A percentile compares a stretch with the other conserved stretches of the same genome.
Conservation (phyloP, 2,113 vertebrate species). For the Gyps fulvus region DNA sequence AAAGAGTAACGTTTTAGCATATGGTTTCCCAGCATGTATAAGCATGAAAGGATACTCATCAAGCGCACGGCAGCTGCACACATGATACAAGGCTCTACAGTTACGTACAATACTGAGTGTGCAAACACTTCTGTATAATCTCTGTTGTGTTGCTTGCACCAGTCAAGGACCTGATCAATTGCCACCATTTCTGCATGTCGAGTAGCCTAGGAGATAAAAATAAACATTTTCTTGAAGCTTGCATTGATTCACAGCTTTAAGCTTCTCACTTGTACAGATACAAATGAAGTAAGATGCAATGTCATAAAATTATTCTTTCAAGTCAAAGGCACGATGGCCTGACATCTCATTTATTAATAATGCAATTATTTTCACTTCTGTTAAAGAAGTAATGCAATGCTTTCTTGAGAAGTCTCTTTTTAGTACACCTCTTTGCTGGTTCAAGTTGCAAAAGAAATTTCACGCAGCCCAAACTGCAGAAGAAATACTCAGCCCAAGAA, state of each 20-base stretch:
- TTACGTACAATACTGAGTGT: conserved; percentile 83
- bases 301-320: background rate
- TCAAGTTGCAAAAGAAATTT: background rate
- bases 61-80: conserved; percentile 90
- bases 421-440: background rate
- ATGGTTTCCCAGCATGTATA: background rate
- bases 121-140: conserved; percentile 75
- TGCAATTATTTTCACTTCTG: background rate
- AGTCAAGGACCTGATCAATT: conserved; percentile 86
- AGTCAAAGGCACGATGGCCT: background rate
- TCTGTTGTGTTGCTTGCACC: conserved; percentile 74
- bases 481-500: background rate
- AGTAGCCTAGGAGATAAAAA: conserved; percentile 82
- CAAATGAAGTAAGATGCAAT: background rate
- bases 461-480: background rate
- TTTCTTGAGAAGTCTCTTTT: background rate
- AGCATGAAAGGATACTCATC: conserved; percentile 84
- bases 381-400: background rate
- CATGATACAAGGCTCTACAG: conserved; percentile 96
- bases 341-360: background rate
- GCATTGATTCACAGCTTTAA: background rate
- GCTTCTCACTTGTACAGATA: background rate
- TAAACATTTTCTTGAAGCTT: background rate
- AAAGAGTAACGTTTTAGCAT: background rate
- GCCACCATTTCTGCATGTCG: conserved; percentile 96